phyloP scores from a whole-genome alignment of 2,888 invertebrate genomes.

The Caenorhabditis drosophilae region DNA sequence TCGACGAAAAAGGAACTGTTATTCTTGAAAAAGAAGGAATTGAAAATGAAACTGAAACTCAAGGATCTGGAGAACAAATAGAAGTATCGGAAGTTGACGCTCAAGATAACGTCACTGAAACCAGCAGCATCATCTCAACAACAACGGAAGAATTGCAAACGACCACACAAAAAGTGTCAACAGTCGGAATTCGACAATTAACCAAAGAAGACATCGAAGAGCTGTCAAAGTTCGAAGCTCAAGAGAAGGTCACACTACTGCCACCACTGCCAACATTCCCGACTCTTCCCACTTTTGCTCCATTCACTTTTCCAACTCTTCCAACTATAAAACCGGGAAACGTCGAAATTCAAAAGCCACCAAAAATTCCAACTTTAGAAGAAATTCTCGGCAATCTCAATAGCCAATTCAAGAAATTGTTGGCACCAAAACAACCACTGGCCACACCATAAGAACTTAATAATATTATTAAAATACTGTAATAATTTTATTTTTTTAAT shows the following conservation, averaged over 20 bases:
- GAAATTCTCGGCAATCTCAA: conserved; percentile 34
- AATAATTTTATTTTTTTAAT: conserved; percentile 8
- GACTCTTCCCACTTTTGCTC: conserved; percentile 31
- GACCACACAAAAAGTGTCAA: neutral
- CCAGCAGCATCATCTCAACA: neutral
- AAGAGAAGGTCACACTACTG: conserved; percentile 25
- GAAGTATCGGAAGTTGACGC: no score
- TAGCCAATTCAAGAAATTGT: conserved; percentile 33
- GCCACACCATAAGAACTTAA: neutral
- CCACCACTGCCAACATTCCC: conserved; percentile 34
- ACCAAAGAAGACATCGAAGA: conserved; percentile 29
- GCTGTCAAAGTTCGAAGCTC: conserved; percentile 22
- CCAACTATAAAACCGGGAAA: neutral
- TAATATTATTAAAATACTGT: no score
- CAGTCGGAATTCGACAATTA: conserved; percentile 14
- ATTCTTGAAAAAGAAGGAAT: no score
- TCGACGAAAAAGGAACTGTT: no score
- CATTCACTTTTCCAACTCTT: conserved; percentile 21
- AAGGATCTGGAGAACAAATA: no score
- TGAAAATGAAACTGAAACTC: no score
- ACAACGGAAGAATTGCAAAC: neutral
- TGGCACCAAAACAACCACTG: conserved; percentile 24
- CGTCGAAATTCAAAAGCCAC: no score
- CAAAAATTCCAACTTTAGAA: conserved; percentile 36
- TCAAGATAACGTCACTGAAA: no score